Percentiles rank a stretch among this genome's conserved stretches.
phyloP scores from a whole-genome alignment of 2,113 vertebrate species.

The Dromiciops gliroides region DNA sequence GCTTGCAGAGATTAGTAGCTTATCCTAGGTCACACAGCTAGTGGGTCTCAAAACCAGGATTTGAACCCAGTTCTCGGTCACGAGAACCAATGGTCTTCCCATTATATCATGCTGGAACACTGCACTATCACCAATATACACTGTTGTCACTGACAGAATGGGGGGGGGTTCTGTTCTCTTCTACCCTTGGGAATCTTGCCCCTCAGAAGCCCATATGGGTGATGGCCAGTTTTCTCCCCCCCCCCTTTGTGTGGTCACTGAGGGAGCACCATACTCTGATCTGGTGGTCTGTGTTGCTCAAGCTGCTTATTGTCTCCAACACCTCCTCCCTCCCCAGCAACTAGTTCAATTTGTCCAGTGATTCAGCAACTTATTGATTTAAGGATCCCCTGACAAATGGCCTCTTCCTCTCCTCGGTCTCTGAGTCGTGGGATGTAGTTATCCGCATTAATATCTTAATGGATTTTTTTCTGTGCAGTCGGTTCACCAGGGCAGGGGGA shows the following conservation, averaged over 20 bases:
- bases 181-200: background rate
- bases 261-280: background rate
- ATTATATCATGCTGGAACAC: background rate
- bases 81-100: background rate
- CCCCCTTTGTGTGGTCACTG: background rate
- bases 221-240: background rate
- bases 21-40: background rate
- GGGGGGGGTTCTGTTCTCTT: background rate
- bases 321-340: slow-evolving; percentile 39
- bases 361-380: slow-evolving; percentile 71
- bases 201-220: background rate
- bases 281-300: background rate
- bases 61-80: background rate
- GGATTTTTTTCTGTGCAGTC: slow-evolving; percentile 8
- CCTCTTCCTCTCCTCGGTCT: background rate
- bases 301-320: background rate
- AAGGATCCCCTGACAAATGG: slow-evolving; percentile 60
- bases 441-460: slow-evolving; percentile 55
- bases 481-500: background rate
- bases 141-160: background rate
- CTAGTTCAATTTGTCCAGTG: background rate
- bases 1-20: background rate
- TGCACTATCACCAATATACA: background rate
- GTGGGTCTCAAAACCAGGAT: background rate
- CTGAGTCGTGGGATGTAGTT: slow-evolving; percentile 7